Percentiles rank a stretch among this genome's conserved stretches.
phyloP scores from a whole-genome alignment of 1,140 invertebrate species.

The Andrena cerasifolii region DNA sequence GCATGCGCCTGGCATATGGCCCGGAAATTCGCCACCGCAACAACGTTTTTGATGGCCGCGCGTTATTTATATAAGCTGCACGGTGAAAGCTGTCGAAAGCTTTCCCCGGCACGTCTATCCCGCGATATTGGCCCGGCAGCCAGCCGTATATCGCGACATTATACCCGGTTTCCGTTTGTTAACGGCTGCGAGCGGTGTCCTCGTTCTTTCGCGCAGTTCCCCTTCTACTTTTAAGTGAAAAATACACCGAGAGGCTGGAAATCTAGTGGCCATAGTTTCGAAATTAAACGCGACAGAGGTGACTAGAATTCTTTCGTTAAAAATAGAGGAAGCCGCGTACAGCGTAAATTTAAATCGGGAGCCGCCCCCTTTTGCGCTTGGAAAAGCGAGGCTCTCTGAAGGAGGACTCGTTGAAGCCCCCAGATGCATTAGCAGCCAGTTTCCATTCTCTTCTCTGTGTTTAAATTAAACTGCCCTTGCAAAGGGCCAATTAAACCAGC shows the following conservation, averaged over 20 bases:
- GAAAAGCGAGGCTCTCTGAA: background rate
- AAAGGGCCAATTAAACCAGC: conserved; percentile 13
- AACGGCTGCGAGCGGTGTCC: too few species aligned
- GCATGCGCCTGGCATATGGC: background rate
- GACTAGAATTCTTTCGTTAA: too few species aligned
- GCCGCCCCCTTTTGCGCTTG: too few species aligned
- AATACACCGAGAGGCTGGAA: too few species aligned
- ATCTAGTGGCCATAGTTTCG: too few species aligned
- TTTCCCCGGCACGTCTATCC: conserved; percentile 7
- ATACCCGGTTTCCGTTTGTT: conserved; percentile 24
- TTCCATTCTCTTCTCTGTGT: background rate
- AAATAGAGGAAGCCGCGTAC: too few species aligned
- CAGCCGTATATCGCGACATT: too few species aligned
- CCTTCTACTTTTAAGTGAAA: too few species aligned
- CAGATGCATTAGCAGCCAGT: conserved; percentile 16
- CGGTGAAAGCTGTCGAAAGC: conserved; percentile 28
- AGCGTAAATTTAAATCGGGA: too few species aligned
- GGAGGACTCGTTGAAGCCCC: background rate
- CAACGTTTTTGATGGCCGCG: background rate
- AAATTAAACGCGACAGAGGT: too few species aligned
- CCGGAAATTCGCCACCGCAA: background rate
- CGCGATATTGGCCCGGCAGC: conserved; percentile 22
- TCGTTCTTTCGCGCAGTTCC: too few species aligned
- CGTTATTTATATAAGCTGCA: conserved; percentile 25
- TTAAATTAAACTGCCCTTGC: background rate